A percentile compares a stretch with the other conserved stretches of the same genome.
phyloP scores from a whole-genome alignment of 2,797 vertebrate species.

The Tauraco hartlaubi region DNA sequence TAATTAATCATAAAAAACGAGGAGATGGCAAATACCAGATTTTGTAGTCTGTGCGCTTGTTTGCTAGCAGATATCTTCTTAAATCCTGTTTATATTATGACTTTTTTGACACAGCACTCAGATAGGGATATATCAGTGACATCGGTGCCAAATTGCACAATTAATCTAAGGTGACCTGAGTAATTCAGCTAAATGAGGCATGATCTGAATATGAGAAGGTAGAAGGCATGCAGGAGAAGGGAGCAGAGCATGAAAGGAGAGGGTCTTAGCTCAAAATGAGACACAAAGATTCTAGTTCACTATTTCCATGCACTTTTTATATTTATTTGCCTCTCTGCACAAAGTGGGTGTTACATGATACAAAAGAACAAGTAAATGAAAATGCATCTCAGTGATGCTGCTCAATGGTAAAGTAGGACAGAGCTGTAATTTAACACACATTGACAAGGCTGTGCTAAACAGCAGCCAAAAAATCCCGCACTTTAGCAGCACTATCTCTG shows the following conservation, averaged over 20 bases:
- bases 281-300: not conserved
- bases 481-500: not conserved
- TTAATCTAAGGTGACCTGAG: slow-evolving; percentile 65
- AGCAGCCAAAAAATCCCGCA: not conserved
- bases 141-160: slow-evolving; percentile 39
- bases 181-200: slow-evolving; percentile 62
- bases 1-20: slow-evolving; percentile 21
- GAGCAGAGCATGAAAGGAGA: not conserved
- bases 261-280: not conserved
- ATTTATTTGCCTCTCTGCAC: slow-evolving; percentile 36
- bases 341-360: not conserved
- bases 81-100: not conserved
- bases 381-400: not conserved
- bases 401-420: slow-evolving; percentile 16
- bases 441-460: slow-evolving; percentile 7
- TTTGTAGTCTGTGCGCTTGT: not conserved
- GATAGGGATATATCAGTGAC: not conserved
- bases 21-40: not conserved
- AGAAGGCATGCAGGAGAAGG: not conserved
- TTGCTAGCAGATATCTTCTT: not conserved
- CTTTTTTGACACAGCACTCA: slow-evolving; percentile 25
- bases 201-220: slow-evolving; percentile 47
- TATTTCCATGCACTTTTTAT: not conserved
- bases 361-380: slow-evolving; percentile 9
- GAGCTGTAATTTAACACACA: slow-evolving; percentile 6